Evolutionary conservation across 2,888 invertebrate genomes (phyloP), one percentile per base, ranked within the genome.

Genomic region (Pyrrhia umbra): DNA sequence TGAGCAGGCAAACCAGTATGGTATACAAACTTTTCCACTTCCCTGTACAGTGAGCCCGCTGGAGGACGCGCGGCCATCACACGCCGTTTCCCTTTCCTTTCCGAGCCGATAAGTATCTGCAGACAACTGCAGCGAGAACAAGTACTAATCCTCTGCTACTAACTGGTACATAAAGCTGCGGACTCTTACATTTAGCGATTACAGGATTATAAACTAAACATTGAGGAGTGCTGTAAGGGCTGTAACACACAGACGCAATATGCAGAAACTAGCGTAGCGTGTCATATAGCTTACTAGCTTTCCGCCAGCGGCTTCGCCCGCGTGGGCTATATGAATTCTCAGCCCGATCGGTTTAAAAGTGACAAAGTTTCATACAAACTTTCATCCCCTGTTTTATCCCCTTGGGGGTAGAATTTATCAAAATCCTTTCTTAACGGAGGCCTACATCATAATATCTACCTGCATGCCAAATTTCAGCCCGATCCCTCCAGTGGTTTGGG

Each of bases 81-180:
- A 39, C 37, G 21, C 21, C 47, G 39, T 69, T 75, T 72, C 50
- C 57, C 76, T 75, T 75, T 75, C 71, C 10, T 72, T 63, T 57
- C 63, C 70, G 57, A 57, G 45, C 39, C 56, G 76, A 72, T 63
- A 40, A 37, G 27, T 3, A 72, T 63, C 70, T 55, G 6, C 40
- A 18, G 50, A 51, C 57, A 51, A 58, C 23, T 21, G 15, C 56
- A 59, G 49, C 18, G 18, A 30, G 37, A 37, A 51, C 39, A 5
- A 18, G 13, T 8, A 40, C 45, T 65, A 51, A 69, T 78, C 64
- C 57, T 69, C 50, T 20, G n/a, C 13, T 6, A 34, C n/a, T n/a
- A 51, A 43, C 65, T 27, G 27, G 51, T 54, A 50, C 54, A 45
- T 52, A 46, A 23, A 63, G 25, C n/a, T 13, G 27, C 2, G 3